Evolutionary conservation across 2,113 vertebrate species (phyloP).

Genomic region (Dromaius novaehollandiae): DNA sequence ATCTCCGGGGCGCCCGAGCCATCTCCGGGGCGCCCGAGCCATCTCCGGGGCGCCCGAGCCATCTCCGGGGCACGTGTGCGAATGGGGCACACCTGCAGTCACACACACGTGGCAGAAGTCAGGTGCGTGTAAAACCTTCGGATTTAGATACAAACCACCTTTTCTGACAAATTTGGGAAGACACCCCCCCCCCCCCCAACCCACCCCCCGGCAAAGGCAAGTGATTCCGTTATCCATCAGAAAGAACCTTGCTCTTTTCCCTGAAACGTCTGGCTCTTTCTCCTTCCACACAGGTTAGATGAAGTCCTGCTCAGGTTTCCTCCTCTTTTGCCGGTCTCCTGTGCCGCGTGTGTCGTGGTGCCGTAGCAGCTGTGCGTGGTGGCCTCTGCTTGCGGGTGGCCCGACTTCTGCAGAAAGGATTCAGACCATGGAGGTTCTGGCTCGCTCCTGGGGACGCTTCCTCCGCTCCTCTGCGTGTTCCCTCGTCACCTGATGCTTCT

Average conservation of each 20-base stretch:
- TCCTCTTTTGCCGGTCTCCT: neutral
- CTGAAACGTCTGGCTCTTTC: neutral
- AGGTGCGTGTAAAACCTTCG: neutral
- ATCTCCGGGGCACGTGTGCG: neutral
- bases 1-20: neutral
- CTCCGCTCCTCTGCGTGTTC: neutral
- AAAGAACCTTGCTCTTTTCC: neutral
- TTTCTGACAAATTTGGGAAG: neutral
- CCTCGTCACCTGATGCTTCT: accelerated
- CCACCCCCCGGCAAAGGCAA: too few species aligned
- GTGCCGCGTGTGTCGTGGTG: too few species aligned
- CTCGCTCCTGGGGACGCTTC: neutral
- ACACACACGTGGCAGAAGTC: neutral
- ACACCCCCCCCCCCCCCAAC: too few species aligned
- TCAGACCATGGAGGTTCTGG: neutral
- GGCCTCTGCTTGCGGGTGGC: too few species aligned
- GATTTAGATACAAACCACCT: neutral
- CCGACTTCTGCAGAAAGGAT: neutral
- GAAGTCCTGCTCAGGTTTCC: neutral
- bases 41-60: neutral
- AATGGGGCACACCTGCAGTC: neutral
- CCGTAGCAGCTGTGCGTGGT: accelerated
- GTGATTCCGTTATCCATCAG: neutral
- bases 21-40: too few species aligned
- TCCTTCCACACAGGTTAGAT: neutral